Conservation (phyloP, 2,113 vertebrate species). For the Neodon shergylaensis region DNA sequence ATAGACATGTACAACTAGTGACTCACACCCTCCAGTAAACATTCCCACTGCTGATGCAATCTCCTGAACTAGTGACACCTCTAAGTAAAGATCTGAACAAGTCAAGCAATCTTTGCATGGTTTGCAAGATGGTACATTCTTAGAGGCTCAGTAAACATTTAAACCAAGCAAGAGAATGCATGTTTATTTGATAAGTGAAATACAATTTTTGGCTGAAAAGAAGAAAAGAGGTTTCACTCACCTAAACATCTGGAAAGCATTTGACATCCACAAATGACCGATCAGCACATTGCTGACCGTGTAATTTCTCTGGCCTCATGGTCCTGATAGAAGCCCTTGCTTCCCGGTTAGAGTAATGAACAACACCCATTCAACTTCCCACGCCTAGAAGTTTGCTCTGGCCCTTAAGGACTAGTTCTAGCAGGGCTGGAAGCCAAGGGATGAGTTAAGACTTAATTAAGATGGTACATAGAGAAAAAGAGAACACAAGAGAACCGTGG, state of each 20-base stretch:
- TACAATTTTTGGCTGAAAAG: neutral
- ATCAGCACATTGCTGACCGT: fast-evolving
- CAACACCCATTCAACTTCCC: neutral
- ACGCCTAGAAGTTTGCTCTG: neutral
- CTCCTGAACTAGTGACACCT: neutral
- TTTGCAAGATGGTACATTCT: neutral
- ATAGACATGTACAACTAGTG: fast-evolving
- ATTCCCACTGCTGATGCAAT: neutral
- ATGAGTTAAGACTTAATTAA: conserved; percentile 52
- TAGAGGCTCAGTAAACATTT: neutral
- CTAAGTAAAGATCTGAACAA: neutral
- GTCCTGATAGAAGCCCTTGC: neutral
- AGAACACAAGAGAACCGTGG: neutral
- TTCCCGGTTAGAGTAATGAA: neutral
- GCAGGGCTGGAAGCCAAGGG: neutral
- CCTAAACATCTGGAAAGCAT: neutral
- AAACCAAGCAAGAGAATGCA: neutral
- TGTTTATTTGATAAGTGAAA: neutral
- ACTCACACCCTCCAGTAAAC: neutral
- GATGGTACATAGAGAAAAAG: neutral
- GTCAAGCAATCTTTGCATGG: neutral
- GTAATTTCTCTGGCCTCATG: neutral
- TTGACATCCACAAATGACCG: neutral
- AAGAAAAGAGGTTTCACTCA: neutral
- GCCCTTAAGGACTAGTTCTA: neutral